phyloP scores from a whole-genome alignment of 1,140 invertebrate genomes.

The Globodera rostochiensis region DNA sequence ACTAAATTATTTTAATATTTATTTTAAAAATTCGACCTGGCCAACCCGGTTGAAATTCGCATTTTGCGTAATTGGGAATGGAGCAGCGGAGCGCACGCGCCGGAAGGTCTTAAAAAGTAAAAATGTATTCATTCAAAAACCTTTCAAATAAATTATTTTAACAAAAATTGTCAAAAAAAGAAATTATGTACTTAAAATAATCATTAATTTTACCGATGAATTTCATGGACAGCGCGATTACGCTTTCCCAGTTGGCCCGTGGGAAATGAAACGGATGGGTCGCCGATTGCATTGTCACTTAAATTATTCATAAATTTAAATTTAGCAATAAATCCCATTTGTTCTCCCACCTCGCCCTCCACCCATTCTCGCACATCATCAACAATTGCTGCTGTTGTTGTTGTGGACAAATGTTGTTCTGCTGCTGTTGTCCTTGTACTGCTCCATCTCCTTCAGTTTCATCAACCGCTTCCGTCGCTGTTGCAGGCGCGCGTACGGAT shows the following conservation, averaged over 20 bases:
- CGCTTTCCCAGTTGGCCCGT: constrained; percentile 52
- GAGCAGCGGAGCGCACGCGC: constrained; percentile 32
- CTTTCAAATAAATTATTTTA: constrained; percentile 10
- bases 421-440: neutral
- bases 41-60: constrained; percentile 39
- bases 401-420: neutral
- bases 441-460: neutral
- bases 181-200: neutral
- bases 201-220: constrained; percentile 42
- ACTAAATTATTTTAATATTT: too few species aligned
- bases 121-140: too few species aligned
- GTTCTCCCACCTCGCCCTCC: constrained; percentile 2
- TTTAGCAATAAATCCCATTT: neutral
- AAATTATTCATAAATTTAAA: neutral
- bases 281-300: constrained; percentile 57
- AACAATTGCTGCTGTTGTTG: neutral
- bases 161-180: neutral
- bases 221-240: constrained; percentile 36
- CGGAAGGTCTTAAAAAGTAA: constrained; percentile 41
- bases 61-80: constrained; percentile 48
- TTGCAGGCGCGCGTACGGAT: neutral
- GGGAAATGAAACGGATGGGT: constrained; percentile 48
- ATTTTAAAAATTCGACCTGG: neutral
- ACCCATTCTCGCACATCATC: constrained; percentile 11
- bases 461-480: neutral